These are phyloP conservation scores for Crossocerus cetratus DNA, from an alignment of 2,888 invertebrate genomes.

Conservation along the genomic window DNA sequence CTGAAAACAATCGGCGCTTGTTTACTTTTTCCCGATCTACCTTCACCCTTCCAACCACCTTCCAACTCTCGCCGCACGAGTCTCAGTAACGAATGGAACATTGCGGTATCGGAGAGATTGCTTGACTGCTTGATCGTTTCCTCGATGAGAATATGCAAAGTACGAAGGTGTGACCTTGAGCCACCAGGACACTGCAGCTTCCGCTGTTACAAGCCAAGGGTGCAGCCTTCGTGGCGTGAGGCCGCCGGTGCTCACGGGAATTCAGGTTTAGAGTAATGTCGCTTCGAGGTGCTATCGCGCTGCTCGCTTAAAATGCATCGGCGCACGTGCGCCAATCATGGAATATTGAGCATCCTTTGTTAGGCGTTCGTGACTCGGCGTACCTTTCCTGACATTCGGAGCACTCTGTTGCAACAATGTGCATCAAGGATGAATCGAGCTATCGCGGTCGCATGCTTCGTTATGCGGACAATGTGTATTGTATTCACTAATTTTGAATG, in stretches of 20 bases:
- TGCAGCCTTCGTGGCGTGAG: constrained; percentile 36
- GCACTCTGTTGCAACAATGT: no score
- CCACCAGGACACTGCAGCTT: constrained; percentile 28
- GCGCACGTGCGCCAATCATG: background rate
- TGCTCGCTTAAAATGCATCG: constrained; percentile 9
- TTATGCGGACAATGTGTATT: background rate
- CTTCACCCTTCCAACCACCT: no score
- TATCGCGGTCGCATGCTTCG: no score
- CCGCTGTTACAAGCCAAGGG: constrained; percentile 14
- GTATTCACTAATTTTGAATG: constrained; percentile 7
- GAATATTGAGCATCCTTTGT: background rate
- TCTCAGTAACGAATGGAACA: no score
- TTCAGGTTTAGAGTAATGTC: constrained; percentile 12
- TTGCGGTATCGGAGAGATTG: no score
- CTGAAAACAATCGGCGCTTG: no score
- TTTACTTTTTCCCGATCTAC: background rate
- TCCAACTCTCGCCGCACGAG: no score
- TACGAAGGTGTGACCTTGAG: constrained; percentile 8
- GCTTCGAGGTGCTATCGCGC: background rate
- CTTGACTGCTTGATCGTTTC: no score
- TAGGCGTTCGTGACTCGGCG: no score
- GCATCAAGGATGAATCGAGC: no score
- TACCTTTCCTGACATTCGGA: no score
- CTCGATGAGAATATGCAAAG: no score
- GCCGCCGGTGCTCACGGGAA: constrained; percentile 28